phyloP scores from a whole-genome alignment of 2,888 invertebrate species.

The Chloroclysta siterata region DNA sequence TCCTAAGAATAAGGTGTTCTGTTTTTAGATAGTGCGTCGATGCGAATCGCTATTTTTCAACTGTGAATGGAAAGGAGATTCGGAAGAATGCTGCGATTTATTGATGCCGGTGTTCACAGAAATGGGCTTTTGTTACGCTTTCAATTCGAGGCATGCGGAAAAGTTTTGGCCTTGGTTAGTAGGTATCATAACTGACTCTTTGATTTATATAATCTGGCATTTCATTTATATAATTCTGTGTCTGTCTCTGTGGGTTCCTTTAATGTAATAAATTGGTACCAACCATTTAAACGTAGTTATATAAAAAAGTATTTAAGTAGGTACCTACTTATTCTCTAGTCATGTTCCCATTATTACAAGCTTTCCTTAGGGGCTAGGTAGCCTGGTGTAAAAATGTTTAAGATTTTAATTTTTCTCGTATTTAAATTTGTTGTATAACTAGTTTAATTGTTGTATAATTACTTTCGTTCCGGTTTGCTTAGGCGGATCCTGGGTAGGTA shows the following conservation, averaged over 20 bases:
- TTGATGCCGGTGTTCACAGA: constrained; percentile 90
- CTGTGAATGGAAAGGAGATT: constrained; percentile 89
- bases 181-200: neutral
- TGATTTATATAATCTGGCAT: neutral
- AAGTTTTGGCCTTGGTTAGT: constrained; percentile 82
- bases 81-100: constrained; percentile 86
- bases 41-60: constrained; percentile 86
- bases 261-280: no score
- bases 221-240: no score
- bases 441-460: no score
- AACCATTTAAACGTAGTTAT: no score
- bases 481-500: neutral
- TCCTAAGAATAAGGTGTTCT: neutral
- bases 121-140: constrained; percentile 90
- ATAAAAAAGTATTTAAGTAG: no score
- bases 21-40: constrained; percentile 80
- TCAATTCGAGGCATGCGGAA: constrained; percentile 87
- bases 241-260: neutral
- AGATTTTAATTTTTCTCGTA: no score
- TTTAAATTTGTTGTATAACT: no score
- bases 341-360: no score
- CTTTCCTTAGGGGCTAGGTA: no score
- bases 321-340: no score
- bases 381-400: no score
- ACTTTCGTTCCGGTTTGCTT: neutral